These are phyloP conservation scores for Acanthosepion esculentum DNA, from an alignment of 2,888 invertebrate species.

Conservation along the genomic window DNA sequence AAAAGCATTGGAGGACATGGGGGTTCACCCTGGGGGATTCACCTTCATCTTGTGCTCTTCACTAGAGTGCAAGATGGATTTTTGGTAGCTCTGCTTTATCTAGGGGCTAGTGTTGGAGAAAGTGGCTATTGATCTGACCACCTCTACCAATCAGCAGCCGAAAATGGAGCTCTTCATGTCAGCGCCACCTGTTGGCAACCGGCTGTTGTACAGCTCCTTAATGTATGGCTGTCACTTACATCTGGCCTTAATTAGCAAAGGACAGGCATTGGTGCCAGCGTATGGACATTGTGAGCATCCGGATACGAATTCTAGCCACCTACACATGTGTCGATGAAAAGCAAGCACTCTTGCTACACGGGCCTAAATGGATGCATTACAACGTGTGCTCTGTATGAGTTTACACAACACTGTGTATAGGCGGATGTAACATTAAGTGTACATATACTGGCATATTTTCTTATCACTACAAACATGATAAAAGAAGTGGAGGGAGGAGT, in stretches of 20 bases:
- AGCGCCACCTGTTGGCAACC: neutral
- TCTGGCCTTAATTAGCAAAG: constrained; percentile 33
- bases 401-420: no score
- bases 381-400: no score
- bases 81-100: neutral
- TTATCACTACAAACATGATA: no score
- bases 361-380: neutral
- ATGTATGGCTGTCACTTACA: neutral
- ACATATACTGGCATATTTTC: no score
- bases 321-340: neutral
- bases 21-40: neutral
- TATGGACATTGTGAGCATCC: neutral
- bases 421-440: no score
- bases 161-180: constrained; percentile 23
- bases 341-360: neutral
- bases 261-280: neutral
- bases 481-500: no score
- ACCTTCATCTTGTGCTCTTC: neutral
- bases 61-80: constrained; percentile 6
- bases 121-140: constrained; percentile 11
- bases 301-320: neutral
- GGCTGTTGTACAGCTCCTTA: constrained; percentile 23
- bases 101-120: neutral
- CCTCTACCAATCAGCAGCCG: neutral
- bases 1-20: neutral